These are phyloP conservation scores for Nibea albiflora DNA, from an alignment of 2,113 vertebrate genomes.

Conservation along the genomic window DNA sequence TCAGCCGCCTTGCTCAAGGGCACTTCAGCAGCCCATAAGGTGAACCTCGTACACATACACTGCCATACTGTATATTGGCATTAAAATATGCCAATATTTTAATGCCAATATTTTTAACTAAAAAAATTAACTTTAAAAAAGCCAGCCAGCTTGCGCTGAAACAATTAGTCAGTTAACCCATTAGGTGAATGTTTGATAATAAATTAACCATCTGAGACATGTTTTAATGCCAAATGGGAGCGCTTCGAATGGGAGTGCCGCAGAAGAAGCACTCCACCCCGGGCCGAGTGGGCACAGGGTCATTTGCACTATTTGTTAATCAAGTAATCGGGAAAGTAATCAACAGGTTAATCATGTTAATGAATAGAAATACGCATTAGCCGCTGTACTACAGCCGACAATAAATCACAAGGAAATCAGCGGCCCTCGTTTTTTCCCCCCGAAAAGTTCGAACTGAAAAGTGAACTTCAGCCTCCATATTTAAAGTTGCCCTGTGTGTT, in stretches of 20 bases:
- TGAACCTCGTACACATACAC: no score
- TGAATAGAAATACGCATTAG: not conserved
- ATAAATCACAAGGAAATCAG: not conserved
- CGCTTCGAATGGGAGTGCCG: no score
- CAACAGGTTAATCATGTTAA: not conserved
- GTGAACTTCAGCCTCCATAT: slow-evolving; percentile 22
- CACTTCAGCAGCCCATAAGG: no score
- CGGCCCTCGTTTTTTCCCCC: not conserved
- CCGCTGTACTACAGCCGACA: not conserved
- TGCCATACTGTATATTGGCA: no score
- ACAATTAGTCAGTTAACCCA: not conserved
- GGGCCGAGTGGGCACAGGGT: no score
- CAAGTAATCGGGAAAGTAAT: slow-evolving; percentile 2
- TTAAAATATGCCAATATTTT: no score
- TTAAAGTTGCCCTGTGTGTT: slow-evolving; percentile 43
- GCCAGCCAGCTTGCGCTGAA: not conserved
- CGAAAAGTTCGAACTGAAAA: not conserved
- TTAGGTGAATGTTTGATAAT: not conserved
- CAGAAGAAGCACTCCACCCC: not conserved
- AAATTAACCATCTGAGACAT: not conserved
- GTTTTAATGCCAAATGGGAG: no score
- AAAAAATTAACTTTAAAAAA: no score
- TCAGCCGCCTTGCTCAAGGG: no score
- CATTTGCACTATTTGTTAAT: not conserved
- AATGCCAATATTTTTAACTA: no score